A percentile compares a stretch with the other conserved stretches of the same genome.
Conservation (phyloP, 2,797 vertebrate species). For the Anisognathus igniventris region DNA sequence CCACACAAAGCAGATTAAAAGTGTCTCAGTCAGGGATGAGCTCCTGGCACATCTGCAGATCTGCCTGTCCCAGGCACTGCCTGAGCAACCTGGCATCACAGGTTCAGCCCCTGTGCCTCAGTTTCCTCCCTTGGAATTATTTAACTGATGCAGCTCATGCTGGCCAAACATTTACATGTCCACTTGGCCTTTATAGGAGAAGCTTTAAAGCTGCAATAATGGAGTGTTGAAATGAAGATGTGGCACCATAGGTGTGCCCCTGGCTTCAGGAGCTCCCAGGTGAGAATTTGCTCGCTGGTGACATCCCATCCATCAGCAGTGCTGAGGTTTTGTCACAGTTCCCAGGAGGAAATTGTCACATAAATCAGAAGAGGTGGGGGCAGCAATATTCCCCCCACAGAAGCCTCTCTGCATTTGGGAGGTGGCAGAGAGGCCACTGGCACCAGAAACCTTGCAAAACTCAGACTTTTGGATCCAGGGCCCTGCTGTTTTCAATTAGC, state of each 20-base stretch:
- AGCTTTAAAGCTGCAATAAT: not conserved
- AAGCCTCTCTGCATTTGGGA: not conserved
- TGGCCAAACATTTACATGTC: not conserved
- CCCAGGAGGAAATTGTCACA: conserved; percentile 40
- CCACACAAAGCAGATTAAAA: not conserved
- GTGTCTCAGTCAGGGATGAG: not conserved
- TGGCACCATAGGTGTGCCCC: not conserved
- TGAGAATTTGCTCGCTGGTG: conserved; percentile 18
- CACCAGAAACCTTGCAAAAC: not conserved
- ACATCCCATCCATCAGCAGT: conserved; percentile 61
- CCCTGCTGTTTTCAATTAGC: not conserved
- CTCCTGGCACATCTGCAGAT: not conserved
- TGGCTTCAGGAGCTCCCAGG: not conserved
- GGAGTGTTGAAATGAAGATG: not conserved
- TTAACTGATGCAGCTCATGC: not conserved
- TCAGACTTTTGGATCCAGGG: not conserved
- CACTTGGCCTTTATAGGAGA: not conserved
- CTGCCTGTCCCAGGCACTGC: not conserved
- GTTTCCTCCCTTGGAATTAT: not conserved
- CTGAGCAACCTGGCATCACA: not conserved
- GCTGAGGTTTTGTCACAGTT: conserved; percentile 42
- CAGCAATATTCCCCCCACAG: not conserved
- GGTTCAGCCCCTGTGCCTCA: not conserved
- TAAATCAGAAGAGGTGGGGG: conserved; percentile 17
- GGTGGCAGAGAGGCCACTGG: not conserved